phyloP scores from a whole-genome alignment of 2,113 vertebrate genomes.

The Chionodraco myersi region DNA sequence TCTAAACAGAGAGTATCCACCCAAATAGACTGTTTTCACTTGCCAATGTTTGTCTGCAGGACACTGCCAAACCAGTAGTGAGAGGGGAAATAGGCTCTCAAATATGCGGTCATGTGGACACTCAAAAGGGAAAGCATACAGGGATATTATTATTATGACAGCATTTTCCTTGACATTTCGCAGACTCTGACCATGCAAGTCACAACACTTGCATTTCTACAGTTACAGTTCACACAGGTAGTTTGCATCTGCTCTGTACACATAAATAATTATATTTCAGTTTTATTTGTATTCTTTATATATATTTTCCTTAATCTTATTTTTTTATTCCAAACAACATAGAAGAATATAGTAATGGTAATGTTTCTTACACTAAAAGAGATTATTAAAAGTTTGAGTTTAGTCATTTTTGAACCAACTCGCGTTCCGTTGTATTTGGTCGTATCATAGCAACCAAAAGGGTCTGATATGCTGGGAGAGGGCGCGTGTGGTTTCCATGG shows the following conservation, averaged over 20 bases:
- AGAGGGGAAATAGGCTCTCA: conserved; percentile 79
- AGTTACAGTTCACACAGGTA: background rate
- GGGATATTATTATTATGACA: conserved; percentile 50
- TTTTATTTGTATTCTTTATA: background rate
- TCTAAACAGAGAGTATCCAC: conserved; percentile 75
- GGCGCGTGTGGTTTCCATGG: conserved; percentile 46
- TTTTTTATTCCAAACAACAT: background rate
- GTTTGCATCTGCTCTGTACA: background rate
- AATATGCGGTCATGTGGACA: conserved; percentile 72
- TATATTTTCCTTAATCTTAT: background rate
- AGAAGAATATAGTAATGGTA: background rate
- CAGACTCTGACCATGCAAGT: conserved; percentile 15
- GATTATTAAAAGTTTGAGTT: background rate
- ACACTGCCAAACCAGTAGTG: conserved; percentile 80
- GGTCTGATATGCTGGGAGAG: background rate
- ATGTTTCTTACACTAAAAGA: background rate
- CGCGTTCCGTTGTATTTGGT: conserved; percentile 19
- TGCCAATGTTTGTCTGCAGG: conserved; percentile 76
- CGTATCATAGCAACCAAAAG: conserved; percentile 59
- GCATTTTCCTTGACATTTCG: conserved; percentile 59
- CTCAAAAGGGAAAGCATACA: conserved; percentile 65
- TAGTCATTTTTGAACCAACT: conserved; percentile 23
- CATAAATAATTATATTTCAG: no score
- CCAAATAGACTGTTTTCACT: conserved; percentile 79
- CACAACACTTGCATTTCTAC: background rate